These are phyloP conservation scores for Phenganax subtilis DNA, from an alignment of 92 coral and sea anemone species.

Conservation along the genomic window DNA sequence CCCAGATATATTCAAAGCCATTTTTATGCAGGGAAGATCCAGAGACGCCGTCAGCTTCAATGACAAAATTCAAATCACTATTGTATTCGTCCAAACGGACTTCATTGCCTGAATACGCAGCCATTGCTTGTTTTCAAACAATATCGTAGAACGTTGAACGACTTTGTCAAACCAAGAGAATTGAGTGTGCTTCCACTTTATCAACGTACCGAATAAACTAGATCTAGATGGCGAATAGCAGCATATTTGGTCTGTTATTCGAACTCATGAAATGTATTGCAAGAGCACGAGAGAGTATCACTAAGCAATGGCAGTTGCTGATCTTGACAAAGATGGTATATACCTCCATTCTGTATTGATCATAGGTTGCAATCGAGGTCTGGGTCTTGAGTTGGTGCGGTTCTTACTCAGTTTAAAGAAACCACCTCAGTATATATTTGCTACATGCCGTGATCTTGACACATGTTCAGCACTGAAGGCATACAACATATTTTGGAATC, in stretches of 20 bases:
- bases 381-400: conserved; percentile 74
- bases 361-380: conserved; percentile 77
- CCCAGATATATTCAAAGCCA: conserved; percentile 99
- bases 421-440: conserved; percentile 67
- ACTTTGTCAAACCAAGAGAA: too few relatives aligned
- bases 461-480: conserved; percentile 22
- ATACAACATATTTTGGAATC: conserved; percentile 42
- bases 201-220: too few relatives aligned
- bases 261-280: too few relatives aligned
- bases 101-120: not conserved
- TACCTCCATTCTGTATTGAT: conserved; percentile 52
- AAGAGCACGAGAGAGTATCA: too few relatives aligned
- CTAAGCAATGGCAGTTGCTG: not conserved
- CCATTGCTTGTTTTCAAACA: not conserved
- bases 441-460: conserved; percentile 56
- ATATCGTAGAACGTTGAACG: too few relatives aligned
- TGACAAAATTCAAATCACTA: conserved; percentile 86
- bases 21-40: conserved; percentile 65
- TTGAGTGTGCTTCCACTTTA: too few relatives aligned
- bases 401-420: conserved; percentile 51
- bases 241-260: too few relatives aligned
- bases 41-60: conserved; percentile 72
- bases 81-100: conserved; percentile 72
- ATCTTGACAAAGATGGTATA: conserved; percentile 14
- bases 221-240: too few relatives aligned